Evolutionary conservation across 2,113 vertebrate genomes (phyloP), one percentile per base, ranked within the genome.

Genomic region (Pomatorhinus ruficollis): DNA sequence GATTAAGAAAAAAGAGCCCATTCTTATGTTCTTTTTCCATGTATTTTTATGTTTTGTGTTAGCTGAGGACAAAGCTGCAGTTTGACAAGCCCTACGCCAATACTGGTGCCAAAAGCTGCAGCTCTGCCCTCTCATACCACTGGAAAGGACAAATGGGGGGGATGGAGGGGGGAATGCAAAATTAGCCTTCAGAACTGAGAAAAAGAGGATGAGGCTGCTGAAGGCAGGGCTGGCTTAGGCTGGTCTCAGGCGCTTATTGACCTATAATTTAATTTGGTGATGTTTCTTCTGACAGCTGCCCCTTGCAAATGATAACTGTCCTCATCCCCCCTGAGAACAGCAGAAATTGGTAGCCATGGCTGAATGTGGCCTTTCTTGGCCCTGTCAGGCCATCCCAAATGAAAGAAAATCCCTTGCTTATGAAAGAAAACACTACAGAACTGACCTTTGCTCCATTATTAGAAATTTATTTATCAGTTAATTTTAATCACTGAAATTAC

Each of bases 401-500:
- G 40, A 82, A 87, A 78, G n/a, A 86, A 90, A 93, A 4, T 5
- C 27, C 11, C 49, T 87, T n/a, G 15, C 18, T 95, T 78, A 81
- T 75, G 61, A 89, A 89, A 92, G 44, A 28, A 75, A 93, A 75
- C 28, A 82, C 44, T 39, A 49, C n/a, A 94, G 31, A 87, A 81
- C 4, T 49, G 35, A 84, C 33, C 20, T 78, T 64, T 84, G 22
- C 28, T 90, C 50, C n/a, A 50, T 50, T 78, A 82, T 64, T 74
- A 95, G 37, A 95, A 78, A 30, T 93, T 95, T 83, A 94, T 94
- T 94, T 78, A 44, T 45, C 12, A 8, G 8, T 57, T 85, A 6
- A 59, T 82, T 94, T 60, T 91, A 85, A 66, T 74, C 7, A 6
- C 2, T 8, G 25, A 60, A 89, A 80, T 80, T 78, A 59, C 24